Conservation (phyloP, 1,140 invertebrate species). For the Saxidomus purpurata region DNA sequence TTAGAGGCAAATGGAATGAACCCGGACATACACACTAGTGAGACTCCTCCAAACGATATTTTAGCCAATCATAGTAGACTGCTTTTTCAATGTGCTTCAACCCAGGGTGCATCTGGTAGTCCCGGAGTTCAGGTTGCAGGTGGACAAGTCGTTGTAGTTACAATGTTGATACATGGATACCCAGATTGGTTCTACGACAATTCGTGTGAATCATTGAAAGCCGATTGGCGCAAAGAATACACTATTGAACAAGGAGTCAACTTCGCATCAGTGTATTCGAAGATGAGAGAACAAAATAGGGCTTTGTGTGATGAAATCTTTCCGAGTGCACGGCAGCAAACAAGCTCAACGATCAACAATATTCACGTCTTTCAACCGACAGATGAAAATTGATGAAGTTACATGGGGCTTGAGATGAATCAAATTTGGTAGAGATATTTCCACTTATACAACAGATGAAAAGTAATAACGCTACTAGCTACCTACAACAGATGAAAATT, state of each 20-base stretch:
- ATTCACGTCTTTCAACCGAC: background rate
- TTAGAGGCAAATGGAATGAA: background rate
- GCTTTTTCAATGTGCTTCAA: constrained; percentile 15
- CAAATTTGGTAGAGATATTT: too few relatives aligned
- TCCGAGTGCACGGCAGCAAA: background rate
- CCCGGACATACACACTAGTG: background rate
- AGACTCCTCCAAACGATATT: background rate
- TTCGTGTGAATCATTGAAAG: background rate
- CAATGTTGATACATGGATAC: too few relatives aligned
- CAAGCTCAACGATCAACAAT: too few relatives aligned
- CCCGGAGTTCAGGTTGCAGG: constrained; percentile 8
- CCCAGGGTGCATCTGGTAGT: constrained; percentile 24
- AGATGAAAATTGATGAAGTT: background rate
- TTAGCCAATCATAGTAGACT: background rate
- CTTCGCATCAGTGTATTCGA: background rate
- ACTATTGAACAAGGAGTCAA: constrained; percentile 40
- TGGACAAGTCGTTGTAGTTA: background rate
- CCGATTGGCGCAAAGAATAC: background rate
- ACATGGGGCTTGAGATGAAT: too few relatives aligned
- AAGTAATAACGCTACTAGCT: too few relatives aligned
- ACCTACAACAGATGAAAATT: too few relatives aligned
- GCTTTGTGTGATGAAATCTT: background rate
- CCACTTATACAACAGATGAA: too few relatives aligned
- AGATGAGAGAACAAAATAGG: background rate
- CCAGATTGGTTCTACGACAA: constrained; percentile 32